Conservation (phyloP, 2,797 vertebrate species). For the Coregonus suidteri region DNA sequence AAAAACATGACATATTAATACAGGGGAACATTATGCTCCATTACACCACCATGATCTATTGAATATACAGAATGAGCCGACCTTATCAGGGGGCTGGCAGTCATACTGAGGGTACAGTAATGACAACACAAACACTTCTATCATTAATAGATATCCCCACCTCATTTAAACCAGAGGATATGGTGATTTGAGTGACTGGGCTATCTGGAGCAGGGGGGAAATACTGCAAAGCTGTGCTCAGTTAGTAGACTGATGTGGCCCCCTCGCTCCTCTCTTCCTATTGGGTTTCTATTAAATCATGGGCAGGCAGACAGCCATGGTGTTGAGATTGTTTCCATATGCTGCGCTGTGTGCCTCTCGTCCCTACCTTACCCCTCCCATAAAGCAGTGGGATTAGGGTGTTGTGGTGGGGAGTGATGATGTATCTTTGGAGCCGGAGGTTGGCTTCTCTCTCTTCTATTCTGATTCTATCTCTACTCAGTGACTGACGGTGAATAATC, state of each 20-base stretch:
- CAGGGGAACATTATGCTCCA: background rate
- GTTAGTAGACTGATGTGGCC: constrained; percentile 35
- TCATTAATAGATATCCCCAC: constrained; percentile 9
- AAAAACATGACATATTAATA: constrained; percentile 1
- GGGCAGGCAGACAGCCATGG: constrained; percentile 26
- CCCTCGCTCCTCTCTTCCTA: constrained; percentile 37
- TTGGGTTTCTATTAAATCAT: constrained; percentile 48
- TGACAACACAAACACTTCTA: constrained; percentile 25
- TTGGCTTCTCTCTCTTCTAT: constrained; percentile 24
- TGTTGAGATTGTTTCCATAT: constrained; percentile 65
- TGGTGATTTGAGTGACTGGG: constrained; percentile 39
- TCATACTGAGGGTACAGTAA: constrained; percentile 4
- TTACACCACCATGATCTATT: constrained; percentile 16
- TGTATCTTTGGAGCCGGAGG: constrained; percentile 6
- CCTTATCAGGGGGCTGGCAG: background rate
- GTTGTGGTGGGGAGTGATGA: background rate
- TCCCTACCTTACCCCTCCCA: constrained; percentile 21
- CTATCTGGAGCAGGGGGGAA: constrained; percentile 30
- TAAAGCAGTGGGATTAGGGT: constrained; percentile 14
- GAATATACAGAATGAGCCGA: constrained; percentile 11
- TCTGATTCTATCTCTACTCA: background rate
- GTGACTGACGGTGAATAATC: background rate
- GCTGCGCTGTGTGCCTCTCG: constrained; percentile 15
- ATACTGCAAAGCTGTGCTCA: constrained; percentile 22
- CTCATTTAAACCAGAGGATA: constrained; percentile 32